Evolutionary conservation across 2,888 invertebrate species (phyloP).

Genomic region (Drosophila austrosaltans): DNA sequence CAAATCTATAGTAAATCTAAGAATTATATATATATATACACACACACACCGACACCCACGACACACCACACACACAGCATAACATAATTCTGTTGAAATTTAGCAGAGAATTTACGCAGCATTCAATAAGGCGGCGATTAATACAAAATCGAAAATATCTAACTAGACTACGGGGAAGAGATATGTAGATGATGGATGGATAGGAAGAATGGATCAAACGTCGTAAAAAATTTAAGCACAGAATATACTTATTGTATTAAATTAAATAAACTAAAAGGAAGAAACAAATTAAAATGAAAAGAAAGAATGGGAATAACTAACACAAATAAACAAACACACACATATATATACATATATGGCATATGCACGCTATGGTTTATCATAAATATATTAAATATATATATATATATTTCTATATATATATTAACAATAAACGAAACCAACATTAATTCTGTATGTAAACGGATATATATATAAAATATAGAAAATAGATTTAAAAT

Average conservation of each 20-base stretch:
- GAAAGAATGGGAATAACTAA: constrained; percentile 33
- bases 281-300: constrained; percentile 28
- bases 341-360: constrained; percentile 34
- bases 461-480: constrained; percentile 48
- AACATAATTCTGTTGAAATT: constrained; percentile 44
- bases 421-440: constrained; percentile 39
- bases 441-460: constrained; percentile 56
- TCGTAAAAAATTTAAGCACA: constrained; percentile 60
- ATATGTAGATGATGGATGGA: constrained; percentile 16
- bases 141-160: neutral
- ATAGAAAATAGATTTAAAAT: constrained; percentile 63
- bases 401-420: constrained; percentile 42
- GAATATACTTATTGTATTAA: constrained; percentile 73
- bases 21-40: constrained; percentile 27
- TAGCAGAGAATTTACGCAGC: constrained; percentile 57
- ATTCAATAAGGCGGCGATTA: constrained; percentile 15
- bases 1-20: constrained; percentile 64
- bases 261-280: constrained; percentile 53
- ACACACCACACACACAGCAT: constrained; percentile 25
- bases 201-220: constrained; percentile 26
- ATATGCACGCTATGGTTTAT: constrained; percentile 54
- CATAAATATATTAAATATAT: constrained; percentile 47
- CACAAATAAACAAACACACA: constrained; percentile 1
- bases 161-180: neutral
- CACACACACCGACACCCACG: constrained; percentile 19